Evolutionary conservation across 2,888 invertebrate genomes (phyloP), one percentile per base, ranked within the genome.

Genomic region (Cryptus armator): DNA sequence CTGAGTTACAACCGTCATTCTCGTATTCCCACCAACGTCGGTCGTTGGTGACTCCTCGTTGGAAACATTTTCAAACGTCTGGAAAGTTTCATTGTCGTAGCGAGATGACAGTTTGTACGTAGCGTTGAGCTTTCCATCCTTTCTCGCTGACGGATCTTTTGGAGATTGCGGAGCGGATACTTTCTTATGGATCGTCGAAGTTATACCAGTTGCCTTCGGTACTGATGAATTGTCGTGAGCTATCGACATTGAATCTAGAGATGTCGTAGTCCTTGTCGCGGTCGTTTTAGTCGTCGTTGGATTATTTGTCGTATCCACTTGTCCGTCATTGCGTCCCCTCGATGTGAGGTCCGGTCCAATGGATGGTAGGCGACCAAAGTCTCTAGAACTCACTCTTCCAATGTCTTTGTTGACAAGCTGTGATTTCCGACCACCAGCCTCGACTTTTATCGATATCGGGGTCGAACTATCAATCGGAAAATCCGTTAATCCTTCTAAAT

Each of bases 1-100:
- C 44, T 64, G 77, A 59, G 48, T 37, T 56, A 77, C 67, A 10
- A 53, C 24, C 14, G 24, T 24, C 46, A 51, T 48, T 37, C 66
- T 43, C 48, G 44, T 59, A 29, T 59, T 51, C 2, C 51, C 56
- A 24, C 19, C 48, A 24, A 32, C 16, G 4, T 9, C 68, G 29
- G 24, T n/a, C 5, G 46, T 56, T 14, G 44, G 12, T 72, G 29
- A 66, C 37, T 64, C 10, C 37, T 48, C 16, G 2, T 43, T 44
- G 10, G 19, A 37, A 29, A 43, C 3, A 48, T 62, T 32, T 44
- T 64, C 19, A 19, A 19, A 24, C 14, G 44, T 53, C 29, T 71
- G 53, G 29, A 44, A 12, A 44, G 44, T 62, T 53, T 32, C 24
- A 10, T 19, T 44, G 24, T 66, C 53, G 9, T 77, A 46, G 32